These are phyloP conservation scores for Rousettus leschenaultii DNA, from an alignment of 2,113 vertebrate species.

Conservation along the genomic window DNA sequence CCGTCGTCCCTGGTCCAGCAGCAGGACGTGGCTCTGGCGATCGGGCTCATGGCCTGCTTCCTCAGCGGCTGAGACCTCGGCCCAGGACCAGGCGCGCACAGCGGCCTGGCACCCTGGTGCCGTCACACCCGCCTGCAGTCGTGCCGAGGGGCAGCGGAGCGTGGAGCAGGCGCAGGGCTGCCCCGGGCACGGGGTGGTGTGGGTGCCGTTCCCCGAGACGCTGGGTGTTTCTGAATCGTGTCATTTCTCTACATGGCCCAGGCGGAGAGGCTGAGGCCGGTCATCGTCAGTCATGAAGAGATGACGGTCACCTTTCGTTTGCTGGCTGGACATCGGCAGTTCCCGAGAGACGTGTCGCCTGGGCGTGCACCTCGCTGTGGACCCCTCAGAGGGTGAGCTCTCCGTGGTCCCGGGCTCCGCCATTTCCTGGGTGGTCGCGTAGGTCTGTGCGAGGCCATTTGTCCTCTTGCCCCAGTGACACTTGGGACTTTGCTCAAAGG, in stretches of 20 bases:
- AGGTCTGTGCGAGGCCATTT: fast-evolving
- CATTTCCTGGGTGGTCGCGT: fast-evolving
- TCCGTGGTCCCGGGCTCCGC: no score
- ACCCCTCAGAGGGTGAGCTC: neutral
- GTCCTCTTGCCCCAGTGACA: fast-evolving
- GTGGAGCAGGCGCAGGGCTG: neutral
- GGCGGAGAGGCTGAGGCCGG: neutral
- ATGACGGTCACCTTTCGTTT: fast-evolving
- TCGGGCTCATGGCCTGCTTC: neutral
- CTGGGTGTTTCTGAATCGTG: neutral
- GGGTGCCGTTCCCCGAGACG: fast-evolving
- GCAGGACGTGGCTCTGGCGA: neutral
- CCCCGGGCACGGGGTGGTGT: fast-evolving
- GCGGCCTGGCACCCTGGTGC: no score
- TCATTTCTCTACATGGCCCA: neutral
- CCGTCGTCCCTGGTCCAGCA: neutral
- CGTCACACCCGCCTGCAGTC: neutral
- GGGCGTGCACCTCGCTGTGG: fast-evolving
- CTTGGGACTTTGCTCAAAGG: neutral
- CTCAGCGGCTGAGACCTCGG: no score
- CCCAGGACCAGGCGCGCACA: neutral
- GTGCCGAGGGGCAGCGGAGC: neutral
- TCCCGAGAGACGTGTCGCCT: no score
- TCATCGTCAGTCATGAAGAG: fast-evolving
- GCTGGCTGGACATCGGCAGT: fast-evolving